phyloP scores from a whole-genome alignment of 2,888 invertebrate genomes.

The Lochmaea crataegi region DNA sequence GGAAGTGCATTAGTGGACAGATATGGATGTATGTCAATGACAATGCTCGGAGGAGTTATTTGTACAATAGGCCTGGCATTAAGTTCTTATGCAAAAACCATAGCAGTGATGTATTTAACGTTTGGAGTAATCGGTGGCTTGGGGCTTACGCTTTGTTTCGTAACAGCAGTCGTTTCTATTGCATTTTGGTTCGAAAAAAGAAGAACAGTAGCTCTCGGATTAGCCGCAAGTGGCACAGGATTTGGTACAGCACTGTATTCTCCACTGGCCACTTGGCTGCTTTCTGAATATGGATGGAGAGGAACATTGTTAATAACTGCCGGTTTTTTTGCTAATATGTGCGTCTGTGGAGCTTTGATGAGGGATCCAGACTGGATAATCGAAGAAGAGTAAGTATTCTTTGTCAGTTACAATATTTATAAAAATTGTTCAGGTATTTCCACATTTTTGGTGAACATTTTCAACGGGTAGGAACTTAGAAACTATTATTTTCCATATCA shows the following conservation, averaged over 20 bases:
- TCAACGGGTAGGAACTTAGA: no score
- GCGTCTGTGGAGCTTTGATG: conserved; percentile 89
- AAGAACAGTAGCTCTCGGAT: conserved; percentile 85
- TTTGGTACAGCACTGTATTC: conserved; percentile 91
- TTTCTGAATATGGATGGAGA: conserved; percentile 85
- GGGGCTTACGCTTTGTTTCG: conserved; percentile 86
- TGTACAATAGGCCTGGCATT: conserved; percentile 81
- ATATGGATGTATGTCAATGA: conserved; percentile 72
- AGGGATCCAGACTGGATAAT: conserved; percentile 88
- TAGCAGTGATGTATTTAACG: conserved; percentile 85
- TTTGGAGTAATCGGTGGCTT: conserved; percentile 88
- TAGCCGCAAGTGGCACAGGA: conserved; percentile 90
- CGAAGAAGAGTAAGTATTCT: conserved; percentile 67
- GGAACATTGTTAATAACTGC: conserved; percentile 84
- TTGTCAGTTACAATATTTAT: neutral
- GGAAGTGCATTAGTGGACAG: conserved; percentile 87
- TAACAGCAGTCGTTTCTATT: conserved; percentile 92
- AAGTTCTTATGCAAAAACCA: conserved; percentile 76
- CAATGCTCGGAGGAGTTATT: conserved; percentile 74
- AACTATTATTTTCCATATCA: no score
- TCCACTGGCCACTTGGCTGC: conserved; percentile 83
- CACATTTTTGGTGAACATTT: no score
- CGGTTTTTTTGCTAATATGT: conserved; percentile 85
- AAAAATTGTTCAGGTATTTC: no score
- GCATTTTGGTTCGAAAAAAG: conserved; percentile 94